Evolutionary conservation across 2,888 invertebrate genomes (phyloP), one percentile per base, ranked within the genome.

Genomic region (Atethmia centrago): DNA sequence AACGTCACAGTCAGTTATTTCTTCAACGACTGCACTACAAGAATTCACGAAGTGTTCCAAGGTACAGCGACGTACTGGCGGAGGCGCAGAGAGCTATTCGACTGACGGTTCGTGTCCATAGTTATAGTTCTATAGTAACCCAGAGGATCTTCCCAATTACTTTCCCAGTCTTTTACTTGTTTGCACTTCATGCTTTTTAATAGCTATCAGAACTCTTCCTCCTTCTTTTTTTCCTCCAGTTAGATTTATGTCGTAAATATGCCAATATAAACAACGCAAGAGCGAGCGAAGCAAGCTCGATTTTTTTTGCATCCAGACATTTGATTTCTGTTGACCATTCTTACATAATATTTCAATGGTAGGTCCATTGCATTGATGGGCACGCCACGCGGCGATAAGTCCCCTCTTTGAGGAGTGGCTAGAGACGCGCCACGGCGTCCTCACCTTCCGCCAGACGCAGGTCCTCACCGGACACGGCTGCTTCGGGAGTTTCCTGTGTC

Each of bases 141-240:
- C 45, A 66, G 21, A 56, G 55, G 55, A 56, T 56, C 31, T n/a
- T 56, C 31, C 16, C n/a, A 45, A 56, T 45, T 31, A 45, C 45
- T 56, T 56, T 56, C 67, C 67, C 56, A 67, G 42, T n/a, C n/a
- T 21, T 28, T 56, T 31, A 67, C 28, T 21, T n/a, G 45, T 42
- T 67, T 67, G n/a, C 45, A 67, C 19, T 67, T 31, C 5, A 65
- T 21, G 40, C 7, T 65, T 16, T 65, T 49, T 28, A 21, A 47
- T 47, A 21, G 28, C 62, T 8, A 28, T 62, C 28, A 62, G 12
- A 47, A 47, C 45, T 47, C 45, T 28, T 47, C 28, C 21, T 21
- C 31, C 31, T 31, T 31, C 19, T 28, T 47, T 47, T 28, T 47
- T 62, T 42, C 5, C 45, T 3, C 28, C 1, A 3, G 10, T 1